Evolutionary conservation across 2,797 vertebrate genomes (phyloP), one percentile per base, ranked within the genome.

Genomic region (Mionectes olivaceus): DNA sequence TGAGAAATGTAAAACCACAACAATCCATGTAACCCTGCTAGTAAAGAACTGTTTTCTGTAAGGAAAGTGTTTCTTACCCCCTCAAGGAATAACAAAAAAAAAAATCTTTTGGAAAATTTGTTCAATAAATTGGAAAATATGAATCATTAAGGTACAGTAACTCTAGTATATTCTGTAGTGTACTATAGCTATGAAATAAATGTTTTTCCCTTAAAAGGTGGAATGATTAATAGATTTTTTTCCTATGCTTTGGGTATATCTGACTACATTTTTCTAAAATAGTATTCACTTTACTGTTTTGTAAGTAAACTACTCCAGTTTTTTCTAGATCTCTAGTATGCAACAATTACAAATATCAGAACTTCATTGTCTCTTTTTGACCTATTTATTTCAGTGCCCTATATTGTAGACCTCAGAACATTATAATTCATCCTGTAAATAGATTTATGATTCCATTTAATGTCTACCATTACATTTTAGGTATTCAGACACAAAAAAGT

Each of bases 71-170:
- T 86, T 63, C 41, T 67, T 83, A 56, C 2, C 63, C 4, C 2
- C 70, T 81, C 33, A 83, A 63, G 11, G 4, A 67, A 52, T 30
- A 82, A 79, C 5, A 10, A 64, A 37, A 37, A 37, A 89, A 56
- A 53, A 53, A 53, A 1, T 0, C 2, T n/a, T 80, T 77, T 61
- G 21, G 2, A 63, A 79, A 50, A 49, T n/a, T 4, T 27, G 0
- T 35, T 49, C 21, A 44, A 19, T 69, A 47, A 32, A 28, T 44
- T 47, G 13, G 24, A 71, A 70, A 92, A 61, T 19, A 47, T 0
- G 0, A 57, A 52, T 28, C 4, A 56, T 64, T 60, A 56, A 86
- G 59, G 19, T 83, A 53, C 28, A 63, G 18, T 2, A 68, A 74
- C 3, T 7, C 10, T 65, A n/a, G 65, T 16, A 3, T 60, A 60